Conservation (phyloP, 2,797 vertebrate species). For the Cryptoblepharus egeriae region DNA sequence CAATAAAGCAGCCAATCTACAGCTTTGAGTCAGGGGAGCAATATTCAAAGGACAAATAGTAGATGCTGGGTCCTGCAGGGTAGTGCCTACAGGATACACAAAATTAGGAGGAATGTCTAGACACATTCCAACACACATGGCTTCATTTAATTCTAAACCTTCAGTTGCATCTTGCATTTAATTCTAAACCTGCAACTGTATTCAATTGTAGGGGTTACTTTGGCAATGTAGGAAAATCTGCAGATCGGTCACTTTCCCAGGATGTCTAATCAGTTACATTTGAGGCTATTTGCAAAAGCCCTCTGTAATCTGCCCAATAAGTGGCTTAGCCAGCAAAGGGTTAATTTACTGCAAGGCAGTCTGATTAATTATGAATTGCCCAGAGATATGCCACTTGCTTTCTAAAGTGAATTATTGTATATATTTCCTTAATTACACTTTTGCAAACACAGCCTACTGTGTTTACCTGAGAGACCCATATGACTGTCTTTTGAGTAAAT, state of each 20-base stretch:
- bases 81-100: too few relatives aligned
- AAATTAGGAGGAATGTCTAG: too few relatives aligned
- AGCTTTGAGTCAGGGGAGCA: too few relatives aligned
- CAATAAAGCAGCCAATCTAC: too few relatives aligned
- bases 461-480: constrained; percentile 29
- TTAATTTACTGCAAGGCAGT: constrained; percentile 1
- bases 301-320: not conserved
- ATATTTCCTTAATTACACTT: constrained; percentile 35
- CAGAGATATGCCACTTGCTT: constrained; percentile 6
- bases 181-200: too few relatives aligned
- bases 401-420: constrained; percentile 21
- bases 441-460: constrained; percentile 20
- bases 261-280: not conserved
- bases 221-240: too few relatives aligned
- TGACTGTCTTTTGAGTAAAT: constrained; percentile 25
- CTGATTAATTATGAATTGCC: constrained; percentile 10
- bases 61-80: too few relatives aligned
- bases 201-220: too few relatives aligned
- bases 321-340: not conserved
- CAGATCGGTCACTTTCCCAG: not conserved
- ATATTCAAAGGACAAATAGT: too few relatives aligned
- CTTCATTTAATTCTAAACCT: too few relatives aligned
- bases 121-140: too few relatives aligned
- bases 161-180: too few relatives aligned
- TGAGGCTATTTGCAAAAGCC: not conserved